A percentile compares a stretch with the other conserved stretches of the same genome.
These are phyloP conservation scores for Nephotettix cincticeps DNA, from an alignment of 1,140 invertebrate species.

Conservation along the genomic window DNA sequence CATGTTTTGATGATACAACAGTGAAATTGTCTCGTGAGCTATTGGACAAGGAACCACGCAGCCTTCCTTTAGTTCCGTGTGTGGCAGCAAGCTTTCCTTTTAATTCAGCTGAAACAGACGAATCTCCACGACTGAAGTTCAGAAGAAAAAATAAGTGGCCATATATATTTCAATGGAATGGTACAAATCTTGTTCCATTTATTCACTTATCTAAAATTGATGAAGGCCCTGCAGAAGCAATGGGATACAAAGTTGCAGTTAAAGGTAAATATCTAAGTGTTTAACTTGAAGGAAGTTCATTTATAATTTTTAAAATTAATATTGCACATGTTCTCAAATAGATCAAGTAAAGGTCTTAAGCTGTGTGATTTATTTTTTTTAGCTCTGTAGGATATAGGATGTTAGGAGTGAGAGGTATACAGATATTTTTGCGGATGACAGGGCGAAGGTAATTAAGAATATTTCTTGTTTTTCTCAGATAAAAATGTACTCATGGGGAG, in stretches of 20 bases:
- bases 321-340: too few relatives aligned
- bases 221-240: conserved; percentile 38
- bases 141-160: conserved; percentile 16
- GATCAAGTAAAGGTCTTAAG: too few relatives aligned
- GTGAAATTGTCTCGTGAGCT: conserved; percentile 28
- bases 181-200: conserved; percentile 28
- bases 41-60: conserved; percentile 40
- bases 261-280: too few relatives aligned
- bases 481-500: too few relatives aligned
- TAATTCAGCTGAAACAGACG: neutral
- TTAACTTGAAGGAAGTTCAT: too few relatives aligned
- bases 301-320: too few relatives aligned
- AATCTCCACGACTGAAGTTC: neutral
- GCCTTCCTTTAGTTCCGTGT: conserved; percentile 35
- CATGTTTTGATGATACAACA: conserved; percentile 20
- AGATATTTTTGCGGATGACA: too few relatives aligned
- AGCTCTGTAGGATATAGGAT: too few relatives aligned
- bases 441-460: too few relatives aligned
- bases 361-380: too few relatives aligned
- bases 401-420: too few relatives aligned
- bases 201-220: conserved; percentile 37
- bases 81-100: conserved; percentile 29
- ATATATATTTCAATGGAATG: conserved; percentile 33
- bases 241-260: conserved; percentile 37
- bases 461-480: too few relatives aligned